phyloP scores from a whole-genome alignment of 2,113 vertebrate species.

The Natator depressus region DNA sequence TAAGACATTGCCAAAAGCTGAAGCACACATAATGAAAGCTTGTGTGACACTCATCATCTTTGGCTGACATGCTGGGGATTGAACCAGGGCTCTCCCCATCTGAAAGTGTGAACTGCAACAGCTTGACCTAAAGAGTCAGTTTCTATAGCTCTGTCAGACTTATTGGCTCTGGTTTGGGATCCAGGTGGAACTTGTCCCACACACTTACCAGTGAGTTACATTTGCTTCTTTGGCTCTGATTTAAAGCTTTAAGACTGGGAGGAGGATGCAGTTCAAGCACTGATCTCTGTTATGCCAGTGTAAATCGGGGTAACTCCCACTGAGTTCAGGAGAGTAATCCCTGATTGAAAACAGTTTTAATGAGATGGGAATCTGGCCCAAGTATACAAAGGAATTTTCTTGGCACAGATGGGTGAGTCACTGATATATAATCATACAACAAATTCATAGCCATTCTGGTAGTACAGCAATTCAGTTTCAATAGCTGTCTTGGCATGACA shows the following conservation, averaged over 20 bases:
- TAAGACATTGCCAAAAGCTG: not conserved
- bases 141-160: not conserved
- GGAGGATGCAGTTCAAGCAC: too few species aligned
- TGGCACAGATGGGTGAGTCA: not conserved
- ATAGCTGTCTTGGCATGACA: not conserved
- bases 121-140: not conserved
- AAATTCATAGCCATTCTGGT: not conserved
- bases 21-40: not conserved
- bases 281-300: too few species aligned
- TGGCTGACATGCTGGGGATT: not conserved
- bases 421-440: not conserved
- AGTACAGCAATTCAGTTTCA: not conserved
- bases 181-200: not conserved
- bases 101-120: not conserved
- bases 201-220: too few species aligned
- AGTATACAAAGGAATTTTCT: slow-evolving; percentile 16
- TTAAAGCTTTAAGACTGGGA: not conserved
- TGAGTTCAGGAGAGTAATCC: not conserved
- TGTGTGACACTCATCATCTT: not conserved
- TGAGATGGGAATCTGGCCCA: slow-evolving; percentile 32
- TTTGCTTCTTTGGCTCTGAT: not conserved
- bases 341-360: not conserved
- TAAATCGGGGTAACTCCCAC: not conserved
- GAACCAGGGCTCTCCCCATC: not conserved
- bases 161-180: not conserved